Base-by-base conservation (phyloP, 2,888 invertebrate species). In the Stenoptilia bipunctidactyla region DNA sequence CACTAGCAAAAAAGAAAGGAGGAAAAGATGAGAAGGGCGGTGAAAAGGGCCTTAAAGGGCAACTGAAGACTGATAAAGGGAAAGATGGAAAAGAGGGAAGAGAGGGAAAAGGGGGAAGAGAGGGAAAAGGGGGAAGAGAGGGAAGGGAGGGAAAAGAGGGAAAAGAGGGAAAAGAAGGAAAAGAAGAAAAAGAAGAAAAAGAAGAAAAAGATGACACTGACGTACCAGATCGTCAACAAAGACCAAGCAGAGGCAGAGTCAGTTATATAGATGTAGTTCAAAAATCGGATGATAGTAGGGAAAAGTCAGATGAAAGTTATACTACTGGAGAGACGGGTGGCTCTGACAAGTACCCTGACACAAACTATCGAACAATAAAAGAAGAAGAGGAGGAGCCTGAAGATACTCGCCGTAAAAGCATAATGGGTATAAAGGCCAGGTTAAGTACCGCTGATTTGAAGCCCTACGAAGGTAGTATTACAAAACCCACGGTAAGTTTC, bases 231-330 rank as follows among this genome's bases (percentile, higher is more conserved):
- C 6, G 27, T 5, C 27, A 9, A 25, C 6, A 25, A n/a, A n/a
- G n/a, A n/a, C n/a, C n/a, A n/a, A n/a, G 15, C 36, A 10, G n/a
- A 27, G 13, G 36, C 34, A 38, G 37, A 36, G 33, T 15, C 2
- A 9, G 10, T 10, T 14, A n/a, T n/a, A 9, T 34, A 1, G 2
- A 12, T 15, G 25, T n/a, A n/a, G n/a, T n/a, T n/a, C n/a, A n/a
- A n/a, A n/a, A n/a, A n/a, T n/a, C n/a, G n/a, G n/a, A n/a, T n/a
- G n/a, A n/a, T n/a, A n/a, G n/a, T n/a, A n/a, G n/a, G n/a, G n/a
- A n/a, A n/a, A n/a, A n/a, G n/a, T n/a, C n/a, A n/a, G n/a, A n/a
- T n/a, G n/a, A n/a, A n/a, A n/a, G n/a, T n/a, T n/a, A n/a, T n/a
- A n/a, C n/a, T n/a, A n/a, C n/a, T n/a, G n/a, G n/a, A n/a, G n/a